Evolutionary conservation across 2,888 invertebrate genomes (phyloP).

Genomic region (Cordilura impudica): DNA sequence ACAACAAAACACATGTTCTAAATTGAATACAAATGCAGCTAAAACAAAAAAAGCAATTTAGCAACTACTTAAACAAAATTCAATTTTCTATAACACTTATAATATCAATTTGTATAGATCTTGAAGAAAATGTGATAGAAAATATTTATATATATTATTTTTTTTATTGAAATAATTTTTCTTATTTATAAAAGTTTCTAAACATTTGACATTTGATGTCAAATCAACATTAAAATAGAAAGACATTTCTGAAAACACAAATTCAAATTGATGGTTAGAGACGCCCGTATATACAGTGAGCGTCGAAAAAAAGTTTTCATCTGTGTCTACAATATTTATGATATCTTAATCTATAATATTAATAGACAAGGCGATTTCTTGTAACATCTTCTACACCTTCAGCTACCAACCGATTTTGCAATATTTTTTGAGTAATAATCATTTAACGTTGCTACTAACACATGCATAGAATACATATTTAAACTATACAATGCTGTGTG

Average conservation of each 20-base stretch:
- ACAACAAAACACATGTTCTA: neutral
- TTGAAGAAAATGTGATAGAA: neutral
- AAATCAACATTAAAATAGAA: neutral
- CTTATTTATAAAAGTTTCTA: neutral
- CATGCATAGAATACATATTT: no score
- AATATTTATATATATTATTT: neutral
- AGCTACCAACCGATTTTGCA: no score
- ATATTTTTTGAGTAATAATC: no score
- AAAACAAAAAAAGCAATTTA: neutral
- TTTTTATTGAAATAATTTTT: neutral
- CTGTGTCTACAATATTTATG: neutral
- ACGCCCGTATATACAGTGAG: no score
- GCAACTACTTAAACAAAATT: neutral
- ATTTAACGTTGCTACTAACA: no score
- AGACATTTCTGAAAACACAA: neutral
- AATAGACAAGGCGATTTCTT: neutral
- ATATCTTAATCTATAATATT: neutral
- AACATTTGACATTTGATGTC: constrained; percentile 28
- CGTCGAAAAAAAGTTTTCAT: no score
- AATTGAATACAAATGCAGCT: neutral
- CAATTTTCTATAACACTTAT: neutral
- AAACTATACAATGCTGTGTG: no score
- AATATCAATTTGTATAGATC: neutral
- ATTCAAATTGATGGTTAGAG: constrained; percentile 2
- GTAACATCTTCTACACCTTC: no score